Evolutionary conservation across 2,113 vertebrate species (phyloP), one percentile per base, ranked within the genome.

Genomic region (Cyanoramphus novaezelandiae): DNA sequence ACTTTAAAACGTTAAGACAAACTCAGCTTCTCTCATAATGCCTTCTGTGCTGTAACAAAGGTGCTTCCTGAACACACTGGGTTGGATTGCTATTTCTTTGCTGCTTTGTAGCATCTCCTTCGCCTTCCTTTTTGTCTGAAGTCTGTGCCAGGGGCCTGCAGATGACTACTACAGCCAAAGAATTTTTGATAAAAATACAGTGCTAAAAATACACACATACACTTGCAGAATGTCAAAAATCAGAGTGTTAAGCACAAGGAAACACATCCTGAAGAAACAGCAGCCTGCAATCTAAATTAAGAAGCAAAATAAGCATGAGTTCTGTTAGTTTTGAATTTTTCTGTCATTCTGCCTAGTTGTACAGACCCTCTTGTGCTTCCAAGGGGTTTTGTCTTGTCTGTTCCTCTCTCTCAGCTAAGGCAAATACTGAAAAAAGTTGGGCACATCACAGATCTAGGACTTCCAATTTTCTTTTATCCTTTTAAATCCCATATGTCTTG

Each of bases 251-350:
- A 86, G 69, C 76, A 88, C 33, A 3, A 86, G 88, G 69, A 68
- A 93, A 67, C 62, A 70, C 71, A 65, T 84, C 72, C 83, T 53
- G 43, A 35, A 64, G 52, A 71, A 88, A 71, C 62, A 94, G 69
- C 86, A 84, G 78, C 64, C 82, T 91, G 72, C 9, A 17, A 44
- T 14, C 77, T 35, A 75, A 92, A 75, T n/a, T 57, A 77, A 72
- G 93, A 12, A 95, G 9, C 9, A 84, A 89, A 93, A 37, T 10
- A 41, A 87, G 43, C 1, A 31, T 2, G 55, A 53, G 9, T 14
- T 86, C 23, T 59, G 76, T 60, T 6, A 31, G 50, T 64, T 92
- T 28, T 6, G 21, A 57, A 14, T 68, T 65, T 52, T 81, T 9
- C 83, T 82, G 65, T 35, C 59, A 75, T 78, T 11, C 8, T 75